Evolutionary conservation across 2,113 vertebrate species (phyloP).

Genomic region (Excalfactoria chinensis): DNA sequence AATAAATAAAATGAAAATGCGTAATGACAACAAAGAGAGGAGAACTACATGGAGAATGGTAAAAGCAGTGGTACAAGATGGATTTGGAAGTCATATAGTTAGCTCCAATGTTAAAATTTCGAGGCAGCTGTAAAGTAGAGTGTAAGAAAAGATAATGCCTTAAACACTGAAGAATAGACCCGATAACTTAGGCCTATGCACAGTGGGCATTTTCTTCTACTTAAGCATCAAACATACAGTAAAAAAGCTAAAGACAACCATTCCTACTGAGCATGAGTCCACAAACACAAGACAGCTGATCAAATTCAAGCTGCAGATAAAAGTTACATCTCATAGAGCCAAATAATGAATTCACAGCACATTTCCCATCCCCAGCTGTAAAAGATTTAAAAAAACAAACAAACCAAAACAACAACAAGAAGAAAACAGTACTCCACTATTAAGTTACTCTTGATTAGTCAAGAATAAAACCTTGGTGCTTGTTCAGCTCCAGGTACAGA

Average conservation of each 20-base stretch:
- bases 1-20: neutral
- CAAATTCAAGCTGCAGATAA: neutral
- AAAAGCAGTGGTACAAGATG: neutral
- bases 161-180: neutral
- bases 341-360: neutral
- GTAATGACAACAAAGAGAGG: accelerated
- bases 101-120: neutral
- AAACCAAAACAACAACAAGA: too few species aligned
- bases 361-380: neutral
- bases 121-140: neutral
- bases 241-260: neutral
- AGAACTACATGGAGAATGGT: neutral
- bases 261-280: accelerated
- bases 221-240: neutral
- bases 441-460: neutral
- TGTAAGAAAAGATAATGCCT: neutral
- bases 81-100: neutral
- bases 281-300: neutral
- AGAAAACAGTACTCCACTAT: too few species aligned
- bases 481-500: neutral
- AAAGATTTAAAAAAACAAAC: neutral
- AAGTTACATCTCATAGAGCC: neutral
- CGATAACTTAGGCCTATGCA: neutral
- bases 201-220: neutral
- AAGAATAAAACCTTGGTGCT: neutral